Evolutionary conservation across 2,113 vertebrate genomes (phyloP).

Genomic region (Hydropotes inermis): DNA sequence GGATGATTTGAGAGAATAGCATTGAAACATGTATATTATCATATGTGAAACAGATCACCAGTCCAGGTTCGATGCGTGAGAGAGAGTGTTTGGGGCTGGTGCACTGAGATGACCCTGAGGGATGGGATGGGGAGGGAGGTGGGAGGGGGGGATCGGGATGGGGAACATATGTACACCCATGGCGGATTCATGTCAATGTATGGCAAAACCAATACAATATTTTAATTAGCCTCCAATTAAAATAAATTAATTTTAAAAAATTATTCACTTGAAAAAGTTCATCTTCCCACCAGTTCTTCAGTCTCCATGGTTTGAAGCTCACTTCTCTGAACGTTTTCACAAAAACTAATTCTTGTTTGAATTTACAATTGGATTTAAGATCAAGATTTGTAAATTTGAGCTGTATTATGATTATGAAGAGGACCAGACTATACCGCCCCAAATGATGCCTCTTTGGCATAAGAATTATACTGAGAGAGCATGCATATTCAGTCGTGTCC

Average conservation of each 20-base stretch:
- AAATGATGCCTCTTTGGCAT: background rate
- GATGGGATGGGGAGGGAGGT: background rate
- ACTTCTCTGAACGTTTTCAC: background rate
- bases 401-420: background rate
- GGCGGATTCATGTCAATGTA: background rate
- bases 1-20: background rate
- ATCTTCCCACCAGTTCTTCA: background rate
- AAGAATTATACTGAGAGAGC: background rate
- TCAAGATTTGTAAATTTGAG: background rate
- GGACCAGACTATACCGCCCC: background rate
- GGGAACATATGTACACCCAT: background rate
- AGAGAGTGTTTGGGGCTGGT: background rate
- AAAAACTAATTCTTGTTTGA: constrained; percentile 21
- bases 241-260: background rate
- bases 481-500: background rate
- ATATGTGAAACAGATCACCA: background rate
- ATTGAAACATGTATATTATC: background rate
- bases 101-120: background rate
- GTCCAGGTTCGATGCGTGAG: background rate
- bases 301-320: constrained; percentile 2
- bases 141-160: background rate
- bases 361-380: constrained; percentile 3
- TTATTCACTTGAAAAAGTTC: constrained; percentile 37
- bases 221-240: background rate
- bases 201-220: background rate